phyloP scores from a whole-genome alignment of 2,797 vertebrate species.

The Nyctibius grandis region DNA sequence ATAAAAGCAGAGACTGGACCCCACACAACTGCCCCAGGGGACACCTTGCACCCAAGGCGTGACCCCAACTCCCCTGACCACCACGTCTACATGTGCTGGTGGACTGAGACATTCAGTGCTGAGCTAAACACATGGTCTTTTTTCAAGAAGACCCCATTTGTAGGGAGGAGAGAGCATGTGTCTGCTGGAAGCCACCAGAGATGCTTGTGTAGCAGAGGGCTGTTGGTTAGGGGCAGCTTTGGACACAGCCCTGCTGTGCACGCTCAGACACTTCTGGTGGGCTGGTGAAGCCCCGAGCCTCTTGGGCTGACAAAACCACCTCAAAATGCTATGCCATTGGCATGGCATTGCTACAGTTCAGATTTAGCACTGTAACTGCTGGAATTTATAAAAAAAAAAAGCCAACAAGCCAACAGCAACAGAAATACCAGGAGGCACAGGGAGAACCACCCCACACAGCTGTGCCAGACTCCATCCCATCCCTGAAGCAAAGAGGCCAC shows the following conservation, averaged over 20 bases:
- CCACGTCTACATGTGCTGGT: rapidly evolving
- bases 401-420: background rate
- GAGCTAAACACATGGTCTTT: background rate
- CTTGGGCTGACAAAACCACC: background rate
- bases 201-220: background rate
- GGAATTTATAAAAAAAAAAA: background rate
- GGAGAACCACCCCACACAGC: background rate
- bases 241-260: background rate
- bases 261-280: background rate
- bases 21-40: rapidly evolving
- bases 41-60: background rate
- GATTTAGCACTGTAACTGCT: background rate
- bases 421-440: background rate
- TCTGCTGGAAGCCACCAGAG: background rate
- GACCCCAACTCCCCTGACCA: background rate
- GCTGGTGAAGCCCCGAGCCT: background rate
- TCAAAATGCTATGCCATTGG: background rate
- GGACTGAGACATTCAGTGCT: background rate
- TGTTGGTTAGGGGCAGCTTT: background rate
- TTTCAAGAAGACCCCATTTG: background rate
- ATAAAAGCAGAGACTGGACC: background rate
- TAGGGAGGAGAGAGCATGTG: rapidly evolving
- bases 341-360: background rate
- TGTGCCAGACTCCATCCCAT: background rate
- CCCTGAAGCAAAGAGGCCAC: background rate